Percentiles rank a stretch among this genome's conserved stretches.
These are phyloP conservation scores for Tauraco hartlaubi DNA, from an alignment of 2,797 vertebrate species.

Conservation along the genomic window DNA sequence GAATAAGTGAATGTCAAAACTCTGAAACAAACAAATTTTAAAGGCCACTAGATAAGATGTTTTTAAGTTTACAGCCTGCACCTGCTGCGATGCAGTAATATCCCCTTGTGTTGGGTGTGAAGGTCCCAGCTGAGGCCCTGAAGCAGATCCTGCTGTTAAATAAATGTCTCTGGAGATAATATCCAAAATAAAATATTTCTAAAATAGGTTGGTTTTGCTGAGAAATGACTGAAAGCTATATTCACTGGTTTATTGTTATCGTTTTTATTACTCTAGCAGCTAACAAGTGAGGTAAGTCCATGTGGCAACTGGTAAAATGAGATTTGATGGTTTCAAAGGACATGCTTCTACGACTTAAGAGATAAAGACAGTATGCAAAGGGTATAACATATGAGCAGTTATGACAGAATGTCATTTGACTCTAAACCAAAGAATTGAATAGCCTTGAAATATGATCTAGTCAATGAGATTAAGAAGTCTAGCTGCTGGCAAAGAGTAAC, in stretches of 20 bases:
- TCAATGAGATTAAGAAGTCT: conserved; percentile 46
- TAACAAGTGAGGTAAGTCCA: not conserved
- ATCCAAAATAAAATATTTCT: not conserved
- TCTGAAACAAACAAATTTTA: conserved; percentile 31
- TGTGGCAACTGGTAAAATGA: not conserved
- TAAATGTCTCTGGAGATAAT: conserved; percentile 47
- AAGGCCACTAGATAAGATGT: conserved; percentile 43
- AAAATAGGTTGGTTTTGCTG: not conserved
- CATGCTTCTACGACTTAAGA: not conserved
- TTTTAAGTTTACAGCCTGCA: conserved; percentile 39
- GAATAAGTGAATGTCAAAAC: conserved; percentile 45
- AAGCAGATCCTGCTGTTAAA: conserved; percentile 40
- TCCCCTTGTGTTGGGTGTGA: conserved; percentile 17
- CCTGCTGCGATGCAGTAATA: conserved; percentile 41
- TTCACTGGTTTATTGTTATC: not conserved
- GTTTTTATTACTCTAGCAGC: not conserved
- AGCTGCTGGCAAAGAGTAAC: conserved; percentile 55
- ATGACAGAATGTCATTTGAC: conserved; percentile 50
- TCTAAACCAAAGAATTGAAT: conserved; percentile 39
- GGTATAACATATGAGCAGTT: not conserved
- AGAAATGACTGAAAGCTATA: conserved; percentile 11
- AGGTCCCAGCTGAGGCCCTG: conserved; percentile 51
- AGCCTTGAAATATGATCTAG: conserved; percentile 41
- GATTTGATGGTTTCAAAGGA: conserved; percentile 22
- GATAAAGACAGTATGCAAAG: conserved; percentile 9